Conservation (phyloP, 2,797 vertebrate species). For the Phataginus tetradactyla region DNA sequence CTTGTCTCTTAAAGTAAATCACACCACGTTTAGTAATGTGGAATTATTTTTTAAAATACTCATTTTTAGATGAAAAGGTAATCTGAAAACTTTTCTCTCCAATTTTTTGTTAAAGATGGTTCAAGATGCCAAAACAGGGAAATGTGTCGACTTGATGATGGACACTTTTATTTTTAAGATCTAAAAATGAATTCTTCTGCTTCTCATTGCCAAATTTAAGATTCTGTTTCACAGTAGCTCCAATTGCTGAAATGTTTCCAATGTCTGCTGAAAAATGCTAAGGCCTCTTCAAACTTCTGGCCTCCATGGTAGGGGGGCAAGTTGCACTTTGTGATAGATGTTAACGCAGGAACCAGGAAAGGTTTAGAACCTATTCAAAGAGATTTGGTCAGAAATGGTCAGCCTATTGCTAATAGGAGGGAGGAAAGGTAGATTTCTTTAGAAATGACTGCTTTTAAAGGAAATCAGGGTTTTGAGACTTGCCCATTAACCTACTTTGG, state of each 20-base stretch:
- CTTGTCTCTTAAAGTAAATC: background rate
- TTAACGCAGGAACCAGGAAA: background rate
- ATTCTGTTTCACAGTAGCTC: conserved; percentile 53
- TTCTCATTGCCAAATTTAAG: conserved; percentile 69
- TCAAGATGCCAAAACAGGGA: conserved; percentile 59
- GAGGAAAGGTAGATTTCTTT: background rate
- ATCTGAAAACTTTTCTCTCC: conserved; percentile 32
- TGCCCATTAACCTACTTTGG: background rate
- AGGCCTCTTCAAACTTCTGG: background rate
- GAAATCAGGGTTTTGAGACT: background rate
- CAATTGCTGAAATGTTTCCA: conserved; percentile 27
- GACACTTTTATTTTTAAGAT: conserved; percentile 79
- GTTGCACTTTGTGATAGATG: background rate
- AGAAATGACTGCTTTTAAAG: background rate
- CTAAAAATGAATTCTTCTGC: conserved; percentile 71
- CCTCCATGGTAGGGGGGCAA: background rate
- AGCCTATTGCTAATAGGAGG: background rate
- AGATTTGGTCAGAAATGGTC: background rate
- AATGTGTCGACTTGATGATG: conserved; percentile 77
- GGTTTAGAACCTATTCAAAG: background rate
- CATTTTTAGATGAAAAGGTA: conserved; percentile 68
- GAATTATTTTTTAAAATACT: background rate
- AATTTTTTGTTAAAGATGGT: conserved; percentile 39
- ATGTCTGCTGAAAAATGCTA: background rate
- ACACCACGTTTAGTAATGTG: background rate